These are phyloP conservation scores for Astropecten irregularis DNA, from an alignment of 53 echinoderm and acorn worm genomes.

Conservation along the genomic window DNA sequence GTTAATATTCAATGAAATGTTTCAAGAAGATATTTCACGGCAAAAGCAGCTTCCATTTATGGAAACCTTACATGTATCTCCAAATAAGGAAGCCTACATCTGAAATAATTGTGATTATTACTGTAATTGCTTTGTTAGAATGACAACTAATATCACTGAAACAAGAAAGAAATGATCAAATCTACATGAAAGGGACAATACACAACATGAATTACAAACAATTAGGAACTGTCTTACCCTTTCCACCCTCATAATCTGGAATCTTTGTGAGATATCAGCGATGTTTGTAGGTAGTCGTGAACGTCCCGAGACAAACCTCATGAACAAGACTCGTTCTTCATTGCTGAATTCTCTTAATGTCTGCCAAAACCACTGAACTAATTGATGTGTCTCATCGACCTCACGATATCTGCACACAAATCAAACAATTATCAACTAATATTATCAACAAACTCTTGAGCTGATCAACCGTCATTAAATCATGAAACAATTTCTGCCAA, in stretches of 20 bases:
- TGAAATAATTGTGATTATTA: too few relatives aligned
- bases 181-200: too few relatives aligned
- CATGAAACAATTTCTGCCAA: neutral
- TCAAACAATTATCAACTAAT: neutral
- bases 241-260: constrained; percentile 99
- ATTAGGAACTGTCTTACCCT: constrained; percentile 68
- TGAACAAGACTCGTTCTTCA: constrained; percentile 96
- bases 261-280: constrained; percentile 96
- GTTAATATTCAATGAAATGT: too few relatives aligned
- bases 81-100: too few relatives aligned
- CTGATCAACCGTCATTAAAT: neutral
- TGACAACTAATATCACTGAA: too few relatives aligned
- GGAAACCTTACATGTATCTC: too few relatives aligned
- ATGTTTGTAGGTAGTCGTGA: constrained; percentile 93
- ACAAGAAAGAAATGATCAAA: too few relatives aligned
- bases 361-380: constrained; percentile 98
- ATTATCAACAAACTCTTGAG: neutral
- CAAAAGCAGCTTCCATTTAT: too few relatives aligned
- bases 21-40: too few relatives aligned
- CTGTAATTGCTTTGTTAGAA: too few relatives aligned
- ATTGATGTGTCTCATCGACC: constrained; percentile 87
- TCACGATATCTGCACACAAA: constrained; percentile 78
- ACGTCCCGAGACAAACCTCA: constrained; percentile 96
- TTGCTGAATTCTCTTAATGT: constrained; percentile 93
- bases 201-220: too few relatives aligned